Conservation (phyloP, 2,888 invertebrate species). For the Prosapia bicincta region DNA sequence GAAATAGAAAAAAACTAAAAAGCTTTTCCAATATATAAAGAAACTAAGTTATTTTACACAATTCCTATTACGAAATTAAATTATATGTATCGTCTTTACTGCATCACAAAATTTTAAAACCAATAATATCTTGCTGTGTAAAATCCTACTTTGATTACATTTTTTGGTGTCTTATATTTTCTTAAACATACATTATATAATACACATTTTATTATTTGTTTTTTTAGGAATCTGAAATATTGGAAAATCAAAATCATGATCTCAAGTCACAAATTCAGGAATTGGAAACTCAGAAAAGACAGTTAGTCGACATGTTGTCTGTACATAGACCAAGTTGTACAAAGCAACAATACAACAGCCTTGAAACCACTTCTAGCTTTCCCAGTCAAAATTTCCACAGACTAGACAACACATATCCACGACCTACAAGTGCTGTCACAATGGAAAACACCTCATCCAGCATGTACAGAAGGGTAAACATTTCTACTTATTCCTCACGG, state of each 20-base stretch:
- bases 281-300: constrained; percentile 72
- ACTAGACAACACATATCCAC: constrained; percentile 9
- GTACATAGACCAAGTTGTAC: constrained; percentile 70
- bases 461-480: constrained; percentile 11
- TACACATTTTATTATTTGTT: neutral
- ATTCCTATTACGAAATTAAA: too few relatives aligned
- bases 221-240: constrained; percentile 68
- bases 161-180: too few relatives aligned
- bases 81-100: too few relatives aligned
- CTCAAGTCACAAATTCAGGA: constrained; percentile 79
- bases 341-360: constrained; percentile 43
- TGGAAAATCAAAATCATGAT: constrained; percentile 81
- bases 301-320: constrained; percentile 74
- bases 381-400: neutral
- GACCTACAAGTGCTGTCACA: constrained; percentile 5
- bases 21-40: too few relatives aligned
- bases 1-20: too few relatives aligned
- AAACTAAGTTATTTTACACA: too few relatives aligned
- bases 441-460: constrained; percentile 3
- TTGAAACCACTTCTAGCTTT: constrained; percentile 9
- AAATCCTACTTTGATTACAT: too few relatives aligned
- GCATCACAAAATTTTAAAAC: too few relatives aligned
- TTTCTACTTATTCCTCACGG: neutral
- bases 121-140: too few relatives aligned
- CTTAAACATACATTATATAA: too few relatives aligned